phyloP scores from a whole-genome alignment of 1,140 invertebrate genomes.

The Solenopsis invicta region DNA sequence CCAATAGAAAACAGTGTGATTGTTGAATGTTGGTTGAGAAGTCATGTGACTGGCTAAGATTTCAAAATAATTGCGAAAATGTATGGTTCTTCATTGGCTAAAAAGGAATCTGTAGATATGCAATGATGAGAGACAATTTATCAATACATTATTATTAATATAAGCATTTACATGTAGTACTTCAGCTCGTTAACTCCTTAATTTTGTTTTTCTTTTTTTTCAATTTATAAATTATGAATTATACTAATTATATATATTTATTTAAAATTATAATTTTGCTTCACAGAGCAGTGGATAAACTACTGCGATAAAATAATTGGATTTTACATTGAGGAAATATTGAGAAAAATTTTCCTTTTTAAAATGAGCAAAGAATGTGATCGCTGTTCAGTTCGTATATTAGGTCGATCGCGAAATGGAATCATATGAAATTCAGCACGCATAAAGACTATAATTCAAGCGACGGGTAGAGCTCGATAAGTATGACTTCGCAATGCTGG shows the following conservation, averaged over 20 bases:
- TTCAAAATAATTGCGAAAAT: too few species aligned
- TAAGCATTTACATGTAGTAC: too few species aligned
- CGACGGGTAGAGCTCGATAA: constrained; percentile 58
- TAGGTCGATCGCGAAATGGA: constrained; percentile 58
- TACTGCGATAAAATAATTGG: not conserved
- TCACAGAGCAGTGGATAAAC: not conserved
- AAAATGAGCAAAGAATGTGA: constrained; percentile 9
- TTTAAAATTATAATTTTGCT: not conserved
- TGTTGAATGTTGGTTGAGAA: too few species aligned
- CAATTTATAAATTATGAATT: constrained; percentile 16
- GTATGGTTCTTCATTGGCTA: too few species aligned
- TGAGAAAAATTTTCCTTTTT: not conserved
- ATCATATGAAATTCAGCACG: constrained; percentile 69
- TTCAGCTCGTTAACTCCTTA: too few species aligned
- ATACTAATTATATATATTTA: not conserved
- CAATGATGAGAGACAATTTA: too few species aligned
- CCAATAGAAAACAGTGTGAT: too few species aligned
- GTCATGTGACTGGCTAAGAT: too few species aligned
- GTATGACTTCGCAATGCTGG: constrained; percentile 56
- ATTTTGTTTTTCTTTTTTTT: not conserved
- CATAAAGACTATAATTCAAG: constrained; percentile 71
- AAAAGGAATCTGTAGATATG: too few species aligned
- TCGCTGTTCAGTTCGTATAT: constrained; percentile 26
- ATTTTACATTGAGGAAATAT: not conserved
- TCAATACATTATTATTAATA: too few species aligned